Conservation (phyloP, 2,113 vertebrate species). For the Pheucticus melanocephalus region DNA sequence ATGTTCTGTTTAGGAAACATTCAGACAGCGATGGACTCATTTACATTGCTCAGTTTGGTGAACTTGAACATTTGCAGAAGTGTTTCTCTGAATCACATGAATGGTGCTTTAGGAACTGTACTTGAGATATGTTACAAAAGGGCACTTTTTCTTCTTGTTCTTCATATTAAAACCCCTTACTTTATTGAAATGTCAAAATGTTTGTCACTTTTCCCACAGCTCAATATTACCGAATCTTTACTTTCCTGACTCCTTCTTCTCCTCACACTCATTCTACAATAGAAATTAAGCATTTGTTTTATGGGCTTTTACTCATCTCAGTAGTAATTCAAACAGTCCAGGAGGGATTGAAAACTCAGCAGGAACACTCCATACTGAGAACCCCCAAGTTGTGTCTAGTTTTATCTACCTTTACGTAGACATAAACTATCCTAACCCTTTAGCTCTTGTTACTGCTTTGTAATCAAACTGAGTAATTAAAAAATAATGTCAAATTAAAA, state of each 20-base stretch:
- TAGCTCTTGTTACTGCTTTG: not conserved
- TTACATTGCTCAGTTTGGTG: slow-evolving; percentile 19
- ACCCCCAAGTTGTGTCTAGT: not conserved
- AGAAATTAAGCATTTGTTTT: not conserved
- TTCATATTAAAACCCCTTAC: not conserved
- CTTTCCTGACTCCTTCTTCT: not conserved
- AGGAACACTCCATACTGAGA: not conserved
- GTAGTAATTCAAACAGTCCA: not conserved
- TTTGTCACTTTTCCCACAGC: not conserved
- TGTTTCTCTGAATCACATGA: not conserved
- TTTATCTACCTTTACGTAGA: not conserved
- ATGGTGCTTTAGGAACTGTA: not conserved
- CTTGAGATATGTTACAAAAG: not conserved
- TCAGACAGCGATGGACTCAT: not conserved
- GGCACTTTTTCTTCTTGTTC: not conserved
- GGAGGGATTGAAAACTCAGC: not conserved
- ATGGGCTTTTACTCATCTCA: not conserved
- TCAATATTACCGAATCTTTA: not conserved
- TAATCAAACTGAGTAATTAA: not conserved
- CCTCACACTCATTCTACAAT: not conserved
- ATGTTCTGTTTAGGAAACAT: not conserved
- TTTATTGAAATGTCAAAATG: not conserved
- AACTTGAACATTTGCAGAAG: not conserved
- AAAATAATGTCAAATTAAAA: not conserved
- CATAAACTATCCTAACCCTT: not conserved